These are phyloP conservation scores for Tiaroga cobitis DNA, from an alignment of 2,797 vertebrate species.

Conservation along the genomic window DNA sequence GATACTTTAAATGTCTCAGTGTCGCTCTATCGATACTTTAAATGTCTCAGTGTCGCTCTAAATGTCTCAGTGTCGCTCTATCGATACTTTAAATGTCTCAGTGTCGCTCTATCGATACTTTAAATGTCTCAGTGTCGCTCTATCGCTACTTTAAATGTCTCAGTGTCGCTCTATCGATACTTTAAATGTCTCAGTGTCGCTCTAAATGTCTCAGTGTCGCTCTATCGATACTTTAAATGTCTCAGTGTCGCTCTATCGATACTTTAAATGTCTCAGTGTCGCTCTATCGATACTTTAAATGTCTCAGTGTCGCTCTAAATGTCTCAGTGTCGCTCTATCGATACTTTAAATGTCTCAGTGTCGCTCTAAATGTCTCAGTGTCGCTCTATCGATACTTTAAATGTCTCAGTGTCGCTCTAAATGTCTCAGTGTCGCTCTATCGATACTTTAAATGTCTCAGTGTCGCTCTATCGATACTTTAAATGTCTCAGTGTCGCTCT, in stretches of 20 bases:
- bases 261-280: too few species aligned
- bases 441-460: not conserved
- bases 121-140: not conserved
- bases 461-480: not conserved
- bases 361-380: too few species aligned
- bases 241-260: not conserved
- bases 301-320: too few species aligned
- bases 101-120: not conserved
- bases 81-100: not conserved
- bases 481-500: not conserved
- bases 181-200: too few species aligned
- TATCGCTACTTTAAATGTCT: not conserved
- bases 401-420: too few species aligned
- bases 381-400: not conserved
- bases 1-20: too few species aligned
- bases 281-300: not conserved
- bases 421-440: not conserved
- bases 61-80: too few species aligned
- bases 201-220: not conserved
- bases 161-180: too few species aligned
- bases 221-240: not conserved
- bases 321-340: not conserved
- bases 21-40: accelerated
- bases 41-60: too few species aligned
- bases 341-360: not conserved